phyloP scores from a whole-genome alignment of 2,888 invertebrate genomes.

The Plutella xylostella region DNA sequence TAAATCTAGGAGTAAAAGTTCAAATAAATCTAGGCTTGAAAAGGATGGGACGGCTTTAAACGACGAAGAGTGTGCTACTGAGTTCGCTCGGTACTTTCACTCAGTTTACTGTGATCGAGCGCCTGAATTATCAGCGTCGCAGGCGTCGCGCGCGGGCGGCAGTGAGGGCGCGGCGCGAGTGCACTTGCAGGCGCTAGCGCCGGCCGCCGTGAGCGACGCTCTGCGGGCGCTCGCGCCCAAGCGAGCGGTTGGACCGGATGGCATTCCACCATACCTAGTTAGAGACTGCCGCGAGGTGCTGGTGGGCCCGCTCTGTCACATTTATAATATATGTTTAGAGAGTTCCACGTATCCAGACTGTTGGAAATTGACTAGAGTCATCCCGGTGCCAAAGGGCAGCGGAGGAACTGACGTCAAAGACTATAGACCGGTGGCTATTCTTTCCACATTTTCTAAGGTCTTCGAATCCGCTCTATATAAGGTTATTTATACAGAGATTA shows the following conservation, averaged over 20 bases:
- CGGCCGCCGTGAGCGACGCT: conserved; percentile 1
- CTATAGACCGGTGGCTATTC: background rate
- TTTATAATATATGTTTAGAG: background rate
- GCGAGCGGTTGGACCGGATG: conserved; percentile 11
- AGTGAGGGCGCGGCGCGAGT: background rate
- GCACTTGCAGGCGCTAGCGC: no score
- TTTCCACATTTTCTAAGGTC: background rate
- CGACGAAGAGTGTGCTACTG: conserved; percentile 4
- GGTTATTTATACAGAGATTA: background rate
- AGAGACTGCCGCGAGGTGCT: conserved; percentile 7
- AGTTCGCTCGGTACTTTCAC: conserved; percentile 9
- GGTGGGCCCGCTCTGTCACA: conserved; percentile 1
- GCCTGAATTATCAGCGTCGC: background rate
- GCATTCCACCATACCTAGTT: conserved; percentile 11
- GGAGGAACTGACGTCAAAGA: background rate
- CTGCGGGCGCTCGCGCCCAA: conserved; percentile 6
- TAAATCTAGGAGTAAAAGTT: background rate
- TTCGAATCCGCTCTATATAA: background rate
- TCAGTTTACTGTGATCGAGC: conserved; percentile 7
- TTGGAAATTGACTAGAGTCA: background rate
- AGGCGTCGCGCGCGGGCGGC: background rate
- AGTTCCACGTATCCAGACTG: background rate
- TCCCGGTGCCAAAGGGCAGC: background rate
- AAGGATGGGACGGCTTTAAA: conserved; percentile 2
- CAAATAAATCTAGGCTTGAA: background rate